These are phyloP conservation scores for Xenus cinereus DNA, from an alignment of 2,113 vertebrate species.

Conservation along the genomic window DNA sequence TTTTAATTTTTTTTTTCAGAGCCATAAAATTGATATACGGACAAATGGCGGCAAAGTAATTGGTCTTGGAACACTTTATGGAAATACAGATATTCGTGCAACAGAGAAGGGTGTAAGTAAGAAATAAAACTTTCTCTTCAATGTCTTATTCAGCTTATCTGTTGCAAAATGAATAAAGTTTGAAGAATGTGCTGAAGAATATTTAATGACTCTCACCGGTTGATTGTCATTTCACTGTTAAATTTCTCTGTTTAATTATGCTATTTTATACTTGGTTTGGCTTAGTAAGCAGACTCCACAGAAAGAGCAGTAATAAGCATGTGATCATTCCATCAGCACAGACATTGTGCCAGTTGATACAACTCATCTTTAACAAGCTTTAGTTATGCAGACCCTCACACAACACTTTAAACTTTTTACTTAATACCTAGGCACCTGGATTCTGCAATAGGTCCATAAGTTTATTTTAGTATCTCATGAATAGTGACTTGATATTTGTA, in stretches of 20 bases:
- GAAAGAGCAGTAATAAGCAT: background rate
- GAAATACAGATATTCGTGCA: slow-evolving; percentile 85
- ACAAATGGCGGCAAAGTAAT: slow-evolving; percentile 85
- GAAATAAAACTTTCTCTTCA: background rate
- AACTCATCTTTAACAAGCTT: background rate
- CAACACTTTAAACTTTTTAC: background rate
- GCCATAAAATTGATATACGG: slow-evolving; percentile 81
- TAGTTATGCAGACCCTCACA: background rate
- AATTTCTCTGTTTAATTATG: background rate
- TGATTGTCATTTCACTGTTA: background rate
- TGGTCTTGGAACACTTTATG: slow-evolving; percentile 86
- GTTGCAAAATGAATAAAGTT: background rate
- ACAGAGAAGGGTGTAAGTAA: slow-evolving; percentile 83
- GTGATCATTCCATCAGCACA: background rate
- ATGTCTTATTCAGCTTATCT: background rate
- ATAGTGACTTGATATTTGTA: background rate
- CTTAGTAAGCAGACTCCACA: background rate
- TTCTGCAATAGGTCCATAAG: background rate
- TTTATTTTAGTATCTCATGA: background rate
- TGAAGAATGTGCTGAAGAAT: background rate
- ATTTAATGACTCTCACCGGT: background rate
- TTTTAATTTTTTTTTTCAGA: slow-evolving; percentile 70
- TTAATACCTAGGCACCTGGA: background rate
- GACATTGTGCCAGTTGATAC: background rate
- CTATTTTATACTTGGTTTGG: background rate